Evolutionary conservation across 2,797 vertebrate species (phyloP).

Genomic region (Ptychadena robeensis): DNA sequence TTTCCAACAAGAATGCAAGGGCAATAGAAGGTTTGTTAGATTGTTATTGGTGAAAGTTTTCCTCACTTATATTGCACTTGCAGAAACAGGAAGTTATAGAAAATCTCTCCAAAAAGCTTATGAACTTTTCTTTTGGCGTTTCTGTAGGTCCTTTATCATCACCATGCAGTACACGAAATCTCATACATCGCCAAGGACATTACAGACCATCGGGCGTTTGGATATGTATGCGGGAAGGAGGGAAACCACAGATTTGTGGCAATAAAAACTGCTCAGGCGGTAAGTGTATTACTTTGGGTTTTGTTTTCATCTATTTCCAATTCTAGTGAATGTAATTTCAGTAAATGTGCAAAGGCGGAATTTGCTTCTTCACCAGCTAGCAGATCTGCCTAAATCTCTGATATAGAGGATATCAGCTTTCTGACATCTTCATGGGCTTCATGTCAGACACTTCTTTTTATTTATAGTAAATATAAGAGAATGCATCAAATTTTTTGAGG

Average conservation of each 20-base stretch:
- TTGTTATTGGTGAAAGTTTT: neutral
- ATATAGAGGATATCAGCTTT: neutral
- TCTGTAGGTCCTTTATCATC: slow-evolving; percentile 91
- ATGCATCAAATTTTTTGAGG: neutral
- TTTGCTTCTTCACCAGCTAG: neutral
- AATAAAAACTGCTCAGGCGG: slow-evolving; percentile 97
- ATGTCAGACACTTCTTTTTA: neutral
- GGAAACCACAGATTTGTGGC: slow-evolving; percentile 98
- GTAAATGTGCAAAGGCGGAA: neutral
- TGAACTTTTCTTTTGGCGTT: slow-evolving; percentile 40
- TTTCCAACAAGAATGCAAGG: too few species aligned
- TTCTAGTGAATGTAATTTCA: neutral
- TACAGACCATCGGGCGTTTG: slow-evolving; percentile 97
- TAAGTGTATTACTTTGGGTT: slow-evolving; percentile 75
- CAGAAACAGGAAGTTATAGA: neutral
- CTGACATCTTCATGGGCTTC: neutral
- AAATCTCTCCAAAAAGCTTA: neutral
- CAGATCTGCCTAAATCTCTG: neutral
- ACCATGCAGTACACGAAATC: slow-evolving; percentile 97
- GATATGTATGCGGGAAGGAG: slow-evolving; percentile 96
- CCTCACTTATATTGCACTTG: neutral
- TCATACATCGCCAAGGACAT: slow-evolving; percentile 99
- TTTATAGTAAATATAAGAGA: neutral
- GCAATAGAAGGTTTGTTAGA: too few species aligned
- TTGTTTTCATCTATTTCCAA: neutral